phyloP scores from a whole-genome alignment of 2,797 vertebrate genomes.

The Rhinophrynus dorsalis region DNA sequence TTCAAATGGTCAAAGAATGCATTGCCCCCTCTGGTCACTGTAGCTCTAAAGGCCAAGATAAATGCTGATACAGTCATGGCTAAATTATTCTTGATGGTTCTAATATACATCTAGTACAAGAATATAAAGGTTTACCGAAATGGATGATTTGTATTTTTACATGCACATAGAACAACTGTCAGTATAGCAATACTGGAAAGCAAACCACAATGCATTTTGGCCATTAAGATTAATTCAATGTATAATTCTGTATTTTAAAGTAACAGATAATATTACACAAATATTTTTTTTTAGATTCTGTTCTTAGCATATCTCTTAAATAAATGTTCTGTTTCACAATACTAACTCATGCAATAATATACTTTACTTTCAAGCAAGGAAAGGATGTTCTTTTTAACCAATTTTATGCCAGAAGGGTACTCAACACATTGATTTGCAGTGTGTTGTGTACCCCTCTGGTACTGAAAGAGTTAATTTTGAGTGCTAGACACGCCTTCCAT shows the following conservation, averaged over 20 bases:
- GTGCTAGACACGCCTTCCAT: too few relatives aligned
- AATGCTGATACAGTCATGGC: slow-evolving; percentile 39
- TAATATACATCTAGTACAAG: neutral
- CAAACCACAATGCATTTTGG: neutral
- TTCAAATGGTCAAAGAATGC: slow-evolving; percentile 73
- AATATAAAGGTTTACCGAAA: neutral
- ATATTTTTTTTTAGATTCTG: too few relatives aligned
- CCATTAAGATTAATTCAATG: too few relatives aligned
- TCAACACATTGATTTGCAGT: too few relatives aligned
- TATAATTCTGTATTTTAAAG: too few relatives aligned
- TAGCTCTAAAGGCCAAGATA: slow-evolving; percentile 46
- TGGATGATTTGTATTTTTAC: neutral
- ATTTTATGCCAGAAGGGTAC: too few relatives aligned
- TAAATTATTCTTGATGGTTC: slow-evolving; percentile 14
- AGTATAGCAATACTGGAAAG: neutral
- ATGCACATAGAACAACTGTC: neutral
- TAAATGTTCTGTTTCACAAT: neutral
- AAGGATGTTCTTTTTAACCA: too few relatives aligned
- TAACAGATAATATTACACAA: too few relatives aligned
- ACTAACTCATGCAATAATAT: neutral
- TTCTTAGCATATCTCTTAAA: too few relatives aligned
- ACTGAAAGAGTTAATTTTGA: too few relatives aligned
- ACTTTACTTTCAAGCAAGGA: neutral
- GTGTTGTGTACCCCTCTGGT: too few relatives aligned
- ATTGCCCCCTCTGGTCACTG: slow-evolving; percentile 46